Conservation (phyloP, 2,113 vertebrate genomes). For the Malurus elegans region DNA sequence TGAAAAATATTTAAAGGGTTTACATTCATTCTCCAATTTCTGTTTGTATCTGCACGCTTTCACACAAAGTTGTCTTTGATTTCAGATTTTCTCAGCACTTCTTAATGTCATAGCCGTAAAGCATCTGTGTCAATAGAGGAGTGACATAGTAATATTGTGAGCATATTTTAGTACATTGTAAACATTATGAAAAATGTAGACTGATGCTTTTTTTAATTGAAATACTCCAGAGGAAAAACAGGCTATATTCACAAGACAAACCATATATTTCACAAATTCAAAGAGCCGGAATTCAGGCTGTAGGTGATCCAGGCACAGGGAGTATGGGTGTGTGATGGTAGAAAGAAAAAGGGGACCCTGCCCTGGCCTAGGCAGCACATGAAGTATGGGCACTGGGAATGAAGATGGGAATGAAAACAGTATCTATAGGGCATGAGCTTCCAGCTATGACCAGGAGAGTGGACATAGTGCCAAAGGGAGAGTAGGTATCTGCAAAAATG, state of each 20-base stretch:
- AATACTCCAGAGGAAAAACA: not conserved
- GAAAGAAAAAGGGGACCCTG: accelerated
- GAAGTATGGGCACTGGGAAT: not conserved
- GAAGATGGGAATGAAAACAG: not conserved
- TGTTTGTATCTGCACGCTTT: not conserved
- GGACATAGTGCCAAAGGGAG: not conserved
- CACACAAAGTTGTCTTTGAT: not conserved
- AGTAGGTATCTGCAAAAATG: accelerated
- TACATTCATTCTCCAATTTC: not conserved
- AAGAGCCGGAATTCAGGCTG: not conserved
- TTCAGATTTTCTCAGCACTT: not conserved
- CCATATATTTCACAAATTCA: not conserved
- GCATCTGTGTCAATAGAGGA: not conserved
- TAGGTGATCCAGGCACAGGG: not conserved
- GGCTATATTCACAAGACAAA: not conserved
- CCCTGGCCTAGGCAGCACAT: not conserved
- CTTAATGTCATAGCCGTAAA: not conserved
- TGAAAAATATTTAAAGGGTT: not conserved
- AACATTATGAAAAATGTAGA: not conserved
- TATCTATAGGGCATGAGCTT: not conserved
- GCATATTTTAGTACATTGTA: not conserved
- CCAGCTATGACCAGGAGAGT: not conserved
- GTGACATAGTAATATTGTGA: not conserved
- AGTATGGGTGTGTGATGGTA: not conserved
- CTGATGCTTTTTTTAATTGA: not conserved